phyloP scores from a whole-genome alignment of 1,140 invertebrate species.

The Calephelis nemesis region DNA sequence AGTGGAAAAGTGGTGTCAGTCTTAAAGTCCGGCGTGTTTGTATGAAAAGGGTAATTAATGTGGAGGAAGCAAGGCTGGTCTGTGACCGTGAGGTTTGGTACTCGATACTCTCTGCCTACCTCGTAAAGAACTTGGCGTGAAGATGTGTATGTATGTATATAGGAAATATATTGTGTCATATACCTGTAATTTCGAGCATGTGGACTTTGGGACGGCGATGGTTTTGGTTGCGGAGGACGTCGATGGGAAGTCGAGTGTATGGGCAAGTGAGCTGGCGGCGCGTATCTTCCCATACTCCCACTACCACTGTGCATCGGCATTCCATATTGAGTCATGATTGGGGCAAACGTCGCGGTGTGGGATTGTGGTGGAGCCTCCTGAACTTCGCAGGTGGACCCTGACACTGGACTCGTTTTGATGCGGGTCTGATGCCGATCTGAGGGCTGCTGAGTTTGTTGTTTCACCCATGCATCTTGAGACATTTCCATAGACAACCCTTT shows the following conservation, averaged over 20 bases:
- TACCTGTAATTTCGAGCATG: slow-evolving; percentile 79
- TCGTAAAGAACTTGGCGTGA: no score
- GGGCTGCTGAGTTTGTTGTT: slow-evolving; percentile 65
- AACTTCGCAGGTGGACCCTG: slow-evolving; percentile 60
- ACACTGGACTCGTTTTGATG: slow-evolving; percentile 70
- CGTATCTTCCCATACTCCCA: slow-evolving; percentile 76
- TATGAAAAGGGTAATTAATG: no score
- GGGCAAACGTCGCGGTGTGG: slow-evolving; percentile 74
- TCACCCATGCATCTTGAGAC: slow-evolving; percentile 72
- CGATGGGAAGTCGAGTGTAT: slow-evolving; percentile 72
- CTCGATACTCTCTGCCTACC: no score
- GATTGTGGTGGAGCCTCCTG: slow-evolving; percentile 51
- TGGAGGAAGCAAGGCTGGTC: no score
- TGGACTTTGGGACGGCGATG: slow-evolving; percentile 81
- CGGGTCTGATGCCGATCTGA: slow-evolving; percentile 61
- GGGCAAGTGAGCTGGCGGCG: slow-evolving; percentile 82
- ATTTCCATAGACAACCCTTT: slow-evolving; percentile 75
- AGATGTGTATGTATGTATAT: no score
- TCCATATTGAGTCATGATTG: slow-evolving; percentile 73
- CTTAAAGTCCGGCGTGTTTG: no score
- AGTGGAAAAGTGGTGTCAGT: no score
- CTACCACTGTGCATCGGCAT: slow-evolving; percentile 75
- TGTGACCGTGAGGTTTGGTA: no score
- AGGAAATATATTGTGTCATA: not conserved
- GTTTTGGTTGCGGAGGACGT: slow-evolving; percentile 77